Conservation (phyloP, 2,888 invertebrate genomes). For the Agrochola circellaris region DNA sequence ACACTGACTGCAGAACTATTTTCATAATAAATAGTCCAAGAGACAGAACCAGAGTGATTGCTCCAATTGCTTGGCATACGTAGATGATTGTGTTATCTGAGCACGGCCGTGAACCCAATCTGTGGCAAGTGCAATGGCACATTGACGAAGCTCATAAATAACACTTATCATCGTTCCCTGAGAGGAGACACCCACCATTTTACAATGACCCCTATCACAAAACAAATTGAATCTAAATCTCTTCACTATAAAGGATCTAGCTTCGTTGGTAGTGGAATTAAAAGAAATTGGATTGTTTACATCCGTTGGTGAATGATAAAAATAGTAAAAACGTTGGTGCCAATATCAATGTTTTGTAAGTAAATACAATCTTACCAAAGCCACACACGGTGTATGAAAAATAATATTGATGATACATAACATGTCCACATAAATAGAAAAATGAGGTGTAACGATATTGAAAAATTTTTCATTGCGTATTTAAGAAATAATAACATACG, state of each 20-base stretch:
- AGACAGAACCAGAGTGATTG: slow-evolving; percentile 54
- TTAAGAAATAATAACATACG: neutral
- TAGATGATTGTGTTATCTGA: slow-evolving; percentile 69
- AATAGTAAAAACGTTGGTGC: slow-evolving; percentile 63
- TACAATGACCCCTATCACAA: slow-evolving; percentile 74
- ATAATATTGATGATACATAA: slow-evolving; percentile 6
- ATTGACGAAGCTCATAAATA: slow-evolving; percentile 85
- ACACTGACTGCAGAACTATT: slow-evolving; percentile 6
- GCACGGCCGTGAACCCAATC: slow-evolving; percentile 87
- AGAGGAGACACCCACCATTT: slow-evolving; percentile 79
- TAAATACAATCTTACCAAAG: slow-evolving; percentile 41
- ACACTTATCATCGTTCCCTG: slow-evolving; percentile 83
- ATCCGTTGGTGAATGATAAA: slow-evolving; percentile 70
- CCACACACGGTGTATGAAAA: slow-evolving; percentile 6
- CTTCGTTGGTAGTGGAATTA: slow-evolving; percentile 68
- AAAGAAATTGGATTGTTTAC: slow-evolving; percentile 76
- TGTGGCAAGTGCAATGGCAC: slow-evolving; percentile 87
- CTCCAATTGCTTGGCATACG: slow-evolving; percentile 68
- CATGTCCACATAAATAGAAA: neutral
- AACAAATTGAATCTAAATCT: slow-evolving; percentile 52
- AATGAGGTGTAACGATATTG: neutral
- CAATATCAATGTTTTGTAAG: slow-evolving; percentile 57
- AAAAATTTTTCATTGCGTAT: neutral
- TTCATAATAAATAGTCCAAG: slow-evolving; percentile 27
- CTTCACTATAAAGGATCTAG: slow-evolving; percentile 62